Evolutionary conservation across 2,888 invertebrate genomes (phyloP), one percentile per base, ranked within the genome.

Genomic region (Embidobia sp.): DNA sequence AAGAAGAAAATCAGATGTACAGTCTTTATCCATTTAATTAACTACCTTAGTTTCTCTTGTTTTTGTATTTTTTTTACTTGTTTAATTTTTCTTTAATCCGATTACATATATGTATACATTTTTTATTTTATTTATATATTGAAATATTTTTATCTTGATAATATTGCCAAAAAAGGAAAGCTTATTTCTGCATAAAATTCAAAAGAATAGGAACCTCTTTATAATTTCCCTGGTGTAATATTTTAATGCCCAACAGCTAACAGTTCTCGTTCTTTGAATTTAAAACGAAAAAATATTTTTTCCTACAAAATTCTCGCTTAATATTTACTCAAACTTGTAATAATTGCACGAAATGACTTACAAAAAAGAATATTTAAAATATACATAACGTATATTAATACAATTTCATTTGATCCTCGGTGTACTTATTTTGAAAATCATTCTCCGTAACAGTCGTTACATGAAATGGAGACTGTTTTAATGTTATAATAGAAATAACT

Each of bases 161-260:
- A 35, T 13, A 2, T 18, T 6, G 18, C 2, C 6, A 29, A 29
- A 29, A n/a, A n/a, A 2, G 2, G 6, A 16, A 40, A 40, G 10
- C 11, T 7, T 22, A n/a, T 55, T 27, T 33, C n/a, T 44, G 33
- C 22, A 40, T 44, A 44, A 31, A 33, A 44, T n/a, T 44, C 44
- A 33, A 59, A 59, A 33, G 22, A 44, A 44, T 13, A 15, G 10
- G n/a, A 27, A 59, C 22, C 19, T 31, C 22, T 59, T 59, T 44
- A 44, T 59, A 13, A 59, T 59, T 31, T 40, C 26, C 13, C 40
- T 5, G 3, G 27, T 27, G 55, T 55, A 40, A 40, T 27, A 55
- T 40, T 37, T 40, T 37, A 40, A 37, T 16, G 16, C 19, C 11
- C 6, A 10, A 27, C 27, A 22, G 15, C 35, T 35, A 55, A 40